Base-by-base conservation (phyloP, 2,888 invertebrate genomes). In the Drosophila flavopinicola region DNA sequence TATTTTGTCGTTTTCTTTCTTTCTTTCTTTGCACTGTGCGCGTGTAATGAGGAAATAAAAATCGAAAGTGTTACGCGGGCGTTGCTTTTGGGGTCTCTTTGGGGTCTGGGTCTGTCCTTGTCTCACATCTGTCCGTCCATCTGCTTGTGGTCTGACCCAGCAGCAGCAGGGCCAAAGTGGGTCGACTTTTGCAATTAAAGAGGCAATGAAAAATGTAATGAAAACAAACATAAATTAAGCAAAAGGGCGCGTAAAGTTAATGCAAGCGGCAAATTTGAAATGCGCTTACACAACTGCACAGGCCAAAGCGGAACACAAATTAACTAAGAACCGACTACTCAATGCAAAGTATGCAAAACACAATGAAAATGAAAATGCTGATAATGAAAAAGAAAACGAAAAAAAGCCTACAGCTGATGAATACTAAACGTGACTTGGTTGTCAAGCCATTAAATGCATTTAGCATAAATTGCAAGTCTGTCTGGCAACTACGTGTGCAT, bases 21-120 rank as follows among this genome's bases (percentile, higher is more conserved):
- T 45, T 32, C 47, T 42, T 41, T 32, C 37, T 64, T 68, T 68
- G 68, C 32, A 65, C 45, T 54, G 32, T 53, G 35, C 52, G 51
- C 49, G 61, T 77, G 58, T 75, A 80, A 73, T 67, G 79, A 77
- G 75, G 68, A 84, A 80, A 85, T 66, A 73, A 73, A 70, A 85
- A 87, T 75, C 49, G 70, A 85, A 83, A 83, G 82, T 83, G 82
- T 80, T 86, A 75, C 68, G 82, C 85, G 76, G 71, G 77, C 77
- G 78, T 70, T 64, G 67, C 15, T 44, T 67, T 47, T 48, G 58
- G 39, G 42, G 65, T 75, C 54, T 42, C 51, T 42, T 48, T 23
- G 38, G 39, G 32, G 71, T 64, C 53, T 70, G 44, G 30, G 47
- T 57, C 57, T 52, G 42, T 44, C 32, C 13, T 35, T 23, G 20